A percentile compares a stretch with the other conserved stretches of the same genome.
These are phyloP conservation scores for Ceratotherium simum DNA, from an alignment of 2,113 vertebrate species.

Conservation along the genomic window DNA sequence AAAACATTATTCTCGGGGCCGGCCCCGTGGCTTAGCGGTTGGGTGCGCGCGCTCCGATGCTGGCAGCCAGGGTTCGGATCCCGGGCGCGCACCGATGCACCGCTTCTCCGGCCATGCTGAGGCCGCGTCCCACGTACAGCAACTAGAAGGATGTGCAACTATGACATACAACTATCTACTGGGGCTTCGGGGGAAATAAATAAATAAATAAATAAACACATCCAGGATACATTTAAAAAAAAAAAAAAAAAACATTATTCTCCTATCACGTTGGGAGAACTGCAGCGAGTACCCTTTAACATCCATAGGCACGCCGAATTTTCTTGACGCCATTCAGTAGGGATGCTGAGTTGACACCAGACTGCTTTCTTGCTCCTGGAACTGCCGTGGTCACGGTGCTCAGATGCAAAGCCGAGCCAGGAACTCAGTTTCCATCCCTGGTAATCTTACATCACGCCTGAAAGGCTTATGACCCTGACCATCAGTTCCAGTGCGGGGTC, in stretches of 20 bases:
- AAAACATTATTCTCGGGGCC: neutral
- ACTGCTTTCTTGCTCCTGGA: neutral
- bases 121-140: no score
- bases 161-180: no score
- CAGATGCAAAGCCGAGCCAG: neutral
- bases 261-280: neutral
- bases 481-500: rapidly evolving
- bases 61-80: no score
- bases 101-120: no score
- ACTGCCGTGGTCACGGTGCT: neutral
- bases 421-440: neutral
- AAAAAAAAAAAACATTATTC: neutral
- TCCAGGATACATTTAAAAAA: no score
- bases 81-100: no score
- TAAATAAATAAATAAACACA: no score
- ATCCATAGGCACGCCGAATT: neutral
- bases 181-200: no score
- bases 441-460: neutral
- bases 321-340: neutral
- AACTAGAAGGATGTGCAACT: no score
- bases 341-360: neutral
- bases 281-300: neutral
- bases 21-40: no score
- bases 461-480: neutral
- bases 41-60: no score